Percentiles rank a stretch among this genome's conserved stretches.
Conservation (phyloP, 2,113 vertebrate species). For the human region DNA sequence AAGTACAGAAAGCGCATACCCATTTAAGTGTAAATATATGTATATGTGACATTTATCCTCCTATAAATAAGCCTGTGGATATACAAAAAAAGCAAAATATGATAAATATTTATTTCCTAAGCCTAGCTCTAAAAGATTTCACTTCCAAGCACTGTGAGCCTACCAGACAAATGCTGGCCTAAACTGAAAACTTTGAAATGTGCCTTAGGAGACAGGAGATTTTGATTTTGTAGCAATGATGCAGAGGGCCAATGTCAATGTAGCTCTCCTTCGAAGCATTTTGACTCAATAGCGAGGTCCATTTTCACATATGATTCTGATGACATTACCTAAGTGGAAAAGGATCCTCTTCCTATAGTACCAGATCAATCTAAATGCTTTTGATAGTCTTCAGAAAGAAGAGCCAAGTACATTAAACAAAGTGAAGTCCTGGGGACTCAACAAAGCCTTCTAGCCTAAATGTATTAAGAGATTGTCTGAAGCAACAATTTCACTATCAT, state of each 20-base stretch:
- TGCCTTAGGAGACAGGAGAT: background rate
- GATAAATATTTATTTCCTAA: slow-evolving; percentile 56
- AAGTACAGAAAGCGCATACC: background rate
- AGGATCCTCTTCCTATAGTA: background rate
- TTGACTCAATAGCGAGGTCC: background rate
- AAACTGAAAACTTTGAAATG: background rate
- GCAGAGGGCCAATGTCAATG: background rate
- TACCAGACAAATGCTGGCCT: background rate
- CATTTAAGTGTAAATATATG: slow-evolving; percentile 22
- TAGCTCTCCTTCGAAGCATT: background rate
- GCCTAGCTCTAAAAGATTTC: background rate
- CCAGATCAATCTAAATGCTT: background rate
- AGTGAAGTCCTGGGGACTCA: background rate
- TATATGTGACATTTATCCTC: slow-evolving; percentile 44
- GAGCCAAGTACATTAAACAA: background rate
- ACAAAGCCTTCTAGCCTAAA: background rate
- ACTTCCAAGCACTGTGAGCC: background rate
- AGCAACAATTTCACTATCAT: background rate
- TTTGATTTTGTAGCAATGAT: background rate
- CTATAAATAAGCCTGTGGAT: slow-evolving; percentile 31
- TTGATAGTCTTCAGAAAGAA: background rate
- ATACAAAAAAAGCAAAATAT: slow-evolving; percentile 36
- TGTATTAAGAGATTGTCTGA: background rate
- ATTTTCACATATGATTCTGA: background rate
- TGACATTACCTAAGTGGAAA: background rate